Evolutionary conservation across 2,888 invertebrate genomes (phyloP).

Genomic region (Thecophora atra): DNA sequence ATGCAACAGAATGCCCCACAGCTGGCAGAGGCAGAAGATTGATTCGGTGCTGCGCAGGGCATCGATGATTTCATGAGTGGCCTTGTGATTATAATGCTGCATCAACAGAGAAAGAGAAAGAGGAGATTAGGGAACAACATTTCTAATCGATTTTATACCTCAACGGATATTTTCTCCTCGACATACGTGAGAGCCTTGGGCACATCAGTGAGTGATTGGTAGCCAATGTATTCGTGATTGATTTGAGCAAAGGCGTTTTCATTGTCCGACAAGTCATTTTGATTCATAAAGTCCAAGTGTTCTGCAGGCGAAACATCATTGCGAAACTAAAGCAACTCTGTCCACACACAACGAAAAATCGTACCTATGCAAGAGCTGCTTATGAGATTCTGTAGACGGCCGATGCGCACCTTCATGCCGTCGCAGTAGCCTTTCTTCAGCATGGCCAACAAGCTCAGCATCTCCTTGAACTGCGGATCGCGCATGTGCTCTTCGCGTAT

Average conservation of each 20-base stretch:
- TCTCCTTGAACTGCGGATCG: constrained; percentile 95
- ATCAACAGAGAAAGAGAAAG: constrained; percentile 3
- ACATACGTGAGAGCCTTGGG: constrained; percentile 81
- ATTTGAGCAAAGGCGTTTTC: constrained; percentile 88
- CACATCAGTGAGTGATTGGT: constrained; percentile 95
- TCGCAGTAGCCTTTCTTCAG: constrained; percentile 97
- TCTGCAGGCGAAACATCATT: constrained; percentile 67
- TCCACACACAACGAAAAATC: constrained; percentile 40
- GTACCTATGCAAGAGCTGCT: constrained; percentile 96
- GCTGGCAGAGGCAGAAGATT: constrained; percentile 81
- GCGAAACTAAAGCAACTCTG: constrained; percentile 24
- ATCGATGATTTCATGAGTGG: constrained; percentile 79
- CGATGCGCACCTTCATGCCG: constrained; percentile 94
- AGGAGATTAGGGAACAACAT: neutral
- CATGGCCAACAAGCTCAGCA: constrained; percentile 95
- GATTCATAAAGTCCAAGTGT: constrained; percentile 96
- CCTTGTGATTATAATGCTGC: constrained; percentile 72
- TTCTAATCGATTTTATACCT: constrained; percentile 55
- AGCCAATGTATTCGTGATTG: constrained; percentile 91
- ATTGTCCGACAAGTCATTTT: constrained; percentile 77
- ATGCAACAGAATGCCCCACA: constrained; percentile 83
- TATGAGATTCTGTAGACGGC: constrained; percentile 92
- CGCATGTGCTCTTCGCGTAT: constrained; percentile 96
- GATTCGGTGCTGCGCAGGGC: constrained; percentile 76
- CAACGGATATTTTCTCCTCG: constrained; percentile 71